Evolutionary conservation across 2,797 vertebrate species (phyloP).

Genomic region (Nyctibius grandis): DNA sequence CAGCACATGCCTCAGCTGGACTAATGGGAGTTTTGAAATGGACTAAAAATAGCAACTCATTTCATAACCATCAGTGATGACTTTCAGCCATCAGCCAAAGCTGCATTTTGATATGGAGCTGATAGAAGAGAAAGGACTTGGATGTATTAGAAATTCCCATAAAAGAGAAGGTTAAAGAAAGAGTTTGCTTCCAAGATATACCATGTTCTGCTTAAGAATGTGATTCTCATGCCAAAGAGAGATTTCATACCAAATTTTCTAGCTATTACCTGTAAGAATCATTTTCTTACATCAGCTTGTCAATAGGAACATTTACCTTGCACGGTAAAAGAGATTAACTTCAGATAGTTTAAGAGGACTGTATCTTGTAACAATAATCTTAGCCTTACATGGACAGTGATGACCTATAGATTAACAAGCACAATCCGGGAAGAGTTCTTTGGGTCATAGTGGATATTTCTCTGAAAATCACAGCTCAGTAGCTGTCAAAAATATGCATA

Average conservation of each 20-base stretch:
- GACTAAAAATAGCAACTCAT: neutral
- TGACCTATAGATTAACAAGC: neutral
- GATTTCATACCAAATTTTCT: neutral
- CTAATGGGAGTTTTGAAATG: conserved; percentile 10
- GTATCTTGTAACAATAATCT: neutral
- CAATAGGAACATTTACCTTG: neutral
- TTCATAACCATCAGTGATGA: neutral
- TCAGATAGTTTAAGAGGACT: neutral
- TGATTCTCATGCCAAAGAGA: neutral
- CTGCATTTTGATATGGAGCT: neutral
- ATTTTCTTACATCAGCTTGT: neutral
- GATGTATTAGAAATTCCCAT: neutral
- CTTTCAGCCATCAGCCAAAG: neutral
- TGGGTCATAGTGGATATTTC: neutral
- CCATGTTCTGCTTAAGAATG: neutral
- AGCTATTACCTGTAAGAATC: neutral
- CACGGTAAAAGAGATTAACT: neutral
- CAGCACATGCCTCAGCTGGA: neutral
- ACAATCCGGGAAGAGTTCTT: neutral
- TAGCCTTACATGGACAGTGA: neutral
- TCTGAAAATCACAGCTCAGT: neutral
- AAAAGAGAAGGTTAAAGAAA: neutral
- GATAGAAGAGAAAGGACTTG: neutral
- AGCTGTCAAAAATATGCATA: neutral
- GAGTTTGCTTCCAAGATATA: neutral